Evolutionary conservation across 2,113 vertebrate species (phyloP).

Genomic region (Lagopus leucura): DNA sequence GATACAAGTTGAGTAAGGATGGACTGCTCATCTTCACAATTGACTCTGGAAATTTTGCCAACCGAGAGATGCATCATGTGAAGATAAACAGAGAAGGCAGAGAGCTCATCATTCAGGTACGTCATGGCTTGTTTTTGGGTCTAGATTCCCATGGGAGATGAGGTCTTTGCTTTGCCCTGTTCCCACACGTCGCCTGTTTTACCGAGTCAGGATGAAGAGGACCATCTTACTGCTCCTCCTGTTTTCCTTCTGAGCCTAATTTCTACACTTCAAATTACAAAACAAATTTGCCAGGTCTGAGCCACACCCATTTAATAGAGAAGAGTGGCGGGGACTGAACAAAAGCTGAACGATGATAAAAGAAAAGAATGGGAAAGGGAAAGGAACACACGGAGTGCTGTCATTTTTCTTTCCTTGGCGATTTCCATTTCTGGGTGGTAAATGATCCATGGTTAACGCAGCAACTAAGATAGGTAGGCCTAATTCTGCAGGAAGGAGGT

Average conservation of each 20-base stretch:
- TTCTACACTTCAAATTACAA: background rate
- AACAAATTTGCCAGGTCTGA: background rate
- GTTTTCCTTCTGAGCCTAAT: background rate
- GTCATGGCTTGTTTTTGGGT: background rate
- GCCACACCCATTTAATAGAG: background rate
- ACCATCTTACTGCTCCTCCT: background rate
- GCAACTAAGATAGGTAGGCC: background rate
- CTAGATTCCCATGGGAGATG: background rate
- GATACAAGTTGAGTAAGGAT: slow-evolving; percentile 87
- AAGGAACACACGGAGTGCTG: rapidly evolving
- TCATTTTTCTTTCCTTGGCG: background rate
- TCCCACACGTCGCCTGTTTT: background rate
- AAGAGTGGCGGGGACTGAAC: background rate
- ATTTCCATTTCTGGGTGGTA: background rate
- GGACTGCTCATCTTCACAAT: slow-evolving; percentile 86
- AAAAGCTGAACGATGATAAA: background rate
- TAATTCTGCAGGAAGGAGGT: background rate
- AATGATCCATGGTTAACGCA: background rate
- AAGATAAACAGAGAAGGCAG: slow-evolving; percentile 88
- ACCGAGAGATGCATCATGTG: slow-evolving; percentile 87
- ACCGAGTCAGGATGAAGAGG: background rate
- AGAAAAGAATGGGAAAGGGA: background rate
- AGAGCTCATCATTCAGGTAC: slow-evolving; percentile 89
- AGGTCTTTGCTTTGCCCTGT: background rate
- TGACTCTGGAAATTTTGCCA: slow-evolving; percentile 84